Percentiles rank a stretch among this genome's conserved stretches.
Evolutionary conservation across 1,140 invertebrate species (phyloP).

Genomic region (Zaprionus kolodkinae): DNA sequence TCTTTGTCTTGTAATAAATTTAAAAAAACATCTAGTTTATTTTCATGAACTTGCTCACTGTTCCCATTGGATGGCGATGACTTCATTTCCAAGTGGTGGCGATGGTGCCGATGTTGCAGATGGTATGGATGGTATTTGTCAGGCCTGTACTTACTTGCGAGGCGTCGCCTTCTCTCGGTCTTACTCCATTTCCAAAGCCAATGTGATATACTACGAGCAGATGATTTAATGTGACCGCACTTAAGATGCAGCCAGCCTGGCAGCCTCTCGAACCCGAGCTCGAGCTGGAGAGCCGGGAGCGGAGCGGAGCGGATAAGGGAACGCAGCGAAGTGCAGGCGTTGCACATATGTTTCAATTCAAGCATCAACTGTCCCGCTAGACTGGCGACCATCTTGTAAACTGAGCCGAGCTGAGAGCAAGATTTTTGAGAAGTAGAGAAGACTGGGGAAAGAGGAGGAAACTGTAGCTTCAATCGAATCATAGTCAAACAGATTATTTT

Average conservation of each 20-base stretch:
- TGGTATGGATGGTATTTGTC: constrained; percentile 32
- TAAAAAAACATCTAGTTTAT: neutral
- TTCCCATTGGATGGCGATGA: constrained; percentile 50
- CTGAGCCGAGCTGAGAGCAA: constrained; percentile 30
- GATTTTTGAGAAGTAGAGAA: neutral
- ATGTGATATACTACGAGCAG: constrained; percentile 76
- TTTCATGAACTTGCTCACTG: constrained; percentile 1
- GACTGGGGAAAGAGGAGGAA: constrained; percentile 2
- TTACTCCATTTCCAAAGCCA: constrained; percentile 40
- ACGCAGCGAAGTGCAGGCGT: constrained; percentile 44
- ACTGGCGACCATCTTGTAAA: constrained; percentile 69
- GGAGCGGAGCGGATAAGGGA: neutral
- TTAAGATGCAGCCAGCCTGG: constrained; percentile 61
- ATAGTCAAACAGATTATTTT: too few species aligned
- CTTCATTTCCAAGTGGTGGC: constrained; percentile 50
- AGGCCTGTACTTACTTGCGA: constrained; percentile 74
- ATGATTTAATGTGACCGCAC: constrained; percentile 81
- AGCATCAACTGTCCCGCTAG: constrained; percentile 38
- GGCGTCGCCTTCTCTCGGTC: constrained; percentile 27
- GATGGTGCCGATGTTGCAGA: constrained; percentile 16
- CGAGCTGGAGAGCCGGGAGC: neutral
- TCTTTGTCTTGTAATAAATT: too few species aligned
- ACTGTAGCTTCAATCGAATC: neutral
- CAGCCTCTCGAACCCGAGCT: constrained; percentile 24
- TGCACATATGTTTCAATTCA: constrained; percentile 70